These are phyloP conservation scores for Clarias macrocephalus DNA, from an alignment of 2,113 vertebrate genomes.

Conservation along the genomic window DNA sequence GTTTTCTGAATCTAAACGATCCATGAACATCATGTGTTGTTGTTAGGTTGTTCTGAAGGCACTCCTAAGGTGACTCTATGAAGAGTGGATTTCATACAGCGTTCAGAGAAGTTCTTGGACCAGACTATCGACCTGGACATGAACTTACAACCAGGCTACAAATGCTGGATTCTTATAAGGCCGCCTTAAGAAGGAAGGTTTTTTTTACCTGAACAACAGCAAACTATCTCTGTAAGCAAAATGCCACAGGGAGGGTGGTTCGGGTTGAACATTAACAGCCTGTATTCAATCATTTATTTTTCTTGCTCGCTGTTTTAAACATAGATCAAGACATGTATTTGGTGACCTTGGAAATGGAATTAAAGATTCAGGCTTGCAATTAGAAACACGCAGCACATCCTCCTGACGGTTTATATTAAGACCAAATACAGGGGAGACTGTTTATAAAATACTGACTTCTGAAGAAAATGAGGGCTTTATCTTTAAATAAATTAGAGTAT, in stretches of 20 bases:
- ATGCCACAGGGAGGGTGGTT: not conserved
- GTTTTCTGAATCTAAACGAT: too few relatives aligned
- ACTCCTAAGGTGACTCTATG: too few relatives aligned
- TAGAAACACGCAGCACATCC: not conserved
- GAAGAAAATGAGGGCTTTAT: not conserved
- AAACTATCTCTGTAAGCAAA: not conserved
- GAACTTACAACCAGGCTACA: too few relatives aligned
- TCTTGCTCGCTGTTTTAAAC: not conserved
- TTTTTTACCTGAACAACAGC: too few relatives aligned
- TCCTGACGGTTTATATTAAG: not conserved
- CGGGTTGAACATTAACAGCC: not conserved
- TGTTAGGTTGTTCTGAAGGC: too few relatives aligned
- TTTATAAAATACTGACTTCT: constrained; percentile 13
- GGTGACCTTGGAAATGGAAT: not conserved
- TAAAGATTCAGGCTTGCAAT: not conserved
- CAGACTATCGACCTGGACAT: too few relatives aligned
- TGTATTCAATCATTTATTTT: not conserved
- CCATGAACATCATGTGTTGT: too few relatives aligned
- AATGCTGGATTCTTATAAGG: too few relatives aligned
- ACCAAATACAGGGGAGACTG: not conserved
- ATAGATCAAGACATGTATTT: not conserved
- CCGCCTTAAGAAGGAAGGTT: too few relatives aligned
- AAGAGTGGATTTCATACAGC: too few relatives aligned
- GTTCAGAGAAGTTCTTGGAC: too few relatives aligned
- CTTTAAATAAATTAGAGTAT: not conserved